Percentiles rank a stretch among this genome's conserved stretches.
Conservation (phyloP, 1,140 invertebrate species). For the Acromyrmex charruanus region DNA sequence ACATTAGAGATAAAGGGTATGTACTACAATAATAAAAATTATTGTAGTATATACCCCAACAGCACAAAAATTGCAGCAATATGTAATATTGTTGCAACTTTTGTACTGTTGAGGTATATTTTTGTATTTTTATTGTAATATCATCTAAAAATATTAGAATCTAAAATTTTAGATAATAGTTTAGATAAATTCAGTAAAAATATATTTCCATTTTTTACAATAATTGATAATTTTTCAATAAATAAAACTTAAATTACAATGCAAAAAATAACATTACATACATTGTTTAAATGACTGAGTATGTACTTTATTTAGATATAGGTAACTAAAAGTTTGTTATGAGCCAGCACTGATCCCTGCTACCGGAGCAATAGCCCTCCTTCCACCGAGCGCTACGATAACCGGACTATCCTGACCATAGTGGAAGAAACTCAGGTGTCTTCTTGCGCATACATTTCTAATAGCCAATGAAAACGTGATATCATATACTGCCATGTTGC, state of each 20-base stretch:
- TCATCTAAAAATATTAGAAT: background rate
- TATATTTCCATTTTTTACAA: background rate
- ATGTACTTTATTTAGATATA: background rate
- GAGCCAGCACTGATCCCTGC: conserved; percentile 29
- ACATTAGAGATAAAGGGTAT: background rate
- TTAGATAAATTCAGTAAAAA: background rate
- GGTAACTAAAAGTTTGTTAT: conserved; percentile 14
- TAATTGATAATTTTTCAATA: background rate
- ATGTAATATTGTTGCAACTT: too few relatives aligned
- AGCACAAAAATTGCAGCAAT: too few relatives aligned
- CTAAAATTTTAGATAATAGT: background rate
- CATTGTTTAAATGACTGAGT: background rate
- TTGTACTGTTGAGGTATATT: background rate
- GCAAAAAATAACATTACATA: background rate
- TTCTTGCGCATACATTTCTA: too few relatives aligned
- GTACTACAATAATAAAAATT: background rate
- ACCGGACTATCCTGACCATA: conserved; percentile 18
- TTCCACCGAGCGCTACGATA: background rate
- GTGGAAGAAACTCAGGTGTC: too few relatives aligned
- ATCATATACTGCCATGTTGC: too few relatives aligned
- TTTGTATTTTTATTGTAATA: background rate
- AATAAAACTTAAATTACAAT: background rate
- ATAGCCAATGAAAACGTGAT: too few relatives aligned
- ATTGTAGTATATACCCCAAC: background rate
- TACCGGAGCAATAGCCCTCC: conserved; percentile 20